phyloP scores from a whole-genome alignment of 2,888 invertebrate genomes.

The Hirtodrosophila duncani region DNA sequence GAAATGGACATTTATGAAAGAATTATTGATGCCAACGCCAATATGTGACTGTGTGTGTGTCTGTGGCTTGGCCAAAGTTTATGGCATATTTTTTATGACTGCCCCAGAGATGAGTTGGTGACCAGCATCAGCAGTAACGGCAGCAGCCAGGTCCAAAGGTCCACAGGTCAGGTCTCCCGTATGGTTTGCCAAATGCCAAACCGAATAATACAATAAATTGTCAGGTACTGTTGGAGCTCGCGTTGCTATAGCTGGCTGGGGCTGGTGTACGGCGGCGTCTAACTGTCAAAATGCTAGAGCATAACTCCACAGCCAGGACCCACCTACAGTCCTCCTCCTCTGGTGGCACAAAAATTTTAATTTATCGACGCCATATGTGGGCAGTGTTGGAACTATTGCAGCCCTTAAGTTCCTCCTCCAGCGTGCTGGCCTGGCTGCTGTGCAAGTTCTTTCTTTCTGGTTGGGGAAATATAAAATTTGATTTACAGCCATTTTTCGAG shows the following conservation, averaged over 20 bases:
- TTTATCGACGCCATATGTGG: constrained; percentile 77
- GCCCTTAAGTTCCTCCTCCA: constrained; percentile 44
- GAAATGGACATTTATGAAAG: constrained; percentile 75
- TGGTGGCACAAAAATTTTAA: constrained; percentile 70
- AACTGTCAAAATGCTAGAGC: constrained; percentile 65
- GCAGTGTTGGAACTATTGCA: constrained; percentile 63
- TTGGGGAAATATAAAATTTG: constrained; percentile 77
- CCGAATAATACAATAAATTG: constrained; percentile 67
- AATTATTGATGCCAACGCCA: constrained; percentile 71
- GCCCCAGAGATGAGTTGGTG: constrained; percentile 21
- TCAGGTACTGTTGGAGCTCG: constrained; percentile 44
- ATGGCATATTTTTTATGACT: constrained; percentile 67
- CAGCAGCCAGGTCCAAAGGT: constrained; percentile 16
- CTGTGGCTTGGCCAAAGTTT: constrained; percentile 34
- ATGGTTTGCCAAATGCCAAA: constrained; percentile 52
- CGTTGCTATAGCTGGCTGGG: no score
- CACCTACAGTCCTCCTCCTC: constrained; percentile 3
- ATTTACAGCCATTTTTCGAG: constrained; percentile 71
- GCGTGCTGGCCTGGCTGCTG: constrained; percentile 5
- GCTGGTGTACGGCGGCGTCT: no score
- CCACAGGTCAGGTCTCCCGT: constrained; percentile 42
- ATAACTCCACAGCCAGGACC: constrained; percentile 32
- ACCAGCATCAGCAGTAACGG: constrained; percentile 16
- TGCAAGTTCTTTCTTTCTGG: constrained; percentile 50
- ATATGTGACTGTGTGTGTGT: constrained; percentile 32